Percentiles rank a stretch among this genome's conserved stretches.
These are phyloP conservation scores for Mesoligia furuncula DNA, from an alignment of 2,888 invertebrate species.

Conservation along the genomic window DNA sequence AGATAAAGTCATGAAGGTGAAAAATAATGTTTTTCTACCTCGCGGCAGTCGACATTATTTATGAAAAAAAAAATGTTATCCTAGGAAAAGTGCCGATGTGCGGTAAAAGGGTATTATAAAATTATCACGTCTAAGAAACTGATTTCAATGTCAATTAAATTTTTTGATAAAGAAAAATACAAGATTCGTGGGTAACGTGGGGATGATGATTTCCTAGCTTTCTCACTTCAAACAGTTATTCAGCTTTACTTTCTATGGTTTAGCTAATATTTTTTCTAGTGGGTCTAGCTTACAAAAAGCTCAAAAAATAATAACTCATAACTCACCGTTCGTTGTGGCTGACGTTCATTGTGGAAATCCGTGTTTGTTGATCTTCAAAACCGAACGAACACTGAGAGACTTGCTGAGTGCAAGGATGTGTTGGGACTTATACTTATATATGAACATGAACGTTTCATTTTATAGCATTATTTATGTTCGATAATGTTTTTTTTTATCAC, in stretches of 20 bases:
- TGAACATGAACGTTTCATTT: slow-evolving; percentile 53
- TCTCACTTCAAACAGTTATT: not conserved
- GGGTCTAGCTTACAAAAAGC: not conserved
- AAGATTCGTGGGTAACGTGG: not conserved
- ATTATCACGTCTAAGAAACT: not conserved
- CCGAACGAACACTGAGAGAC: slow-evolving; percentile 39
- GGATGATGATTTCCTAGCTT: not conserved
- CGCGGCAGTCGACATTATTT: not conserved
- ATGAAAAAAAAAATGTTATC: not conserved
- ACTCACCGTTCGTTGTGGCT: slow-evolving; percentile 54
- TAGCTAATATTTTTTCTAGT: not conserved
- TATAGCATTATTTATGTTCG: slow-evolving; percentile 64
- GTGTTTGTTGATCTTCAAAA: slow-evolving; percentile 22
- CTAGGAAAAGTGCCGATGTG: not conserved
- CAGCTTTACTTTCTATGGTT: not conserved
- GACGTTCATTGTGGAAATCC: slow-evolving; percentile 57
- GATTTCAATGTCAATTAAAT: not conserved
- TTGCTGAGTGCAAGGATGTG: slow-evolving; percentile 44
- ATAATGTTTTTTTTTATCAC: slow-evolving; percentile 66
- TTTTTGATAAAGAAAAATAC: not conserved
- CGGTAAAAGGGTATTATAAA: not conserved
- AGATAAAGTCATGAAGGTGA: not conserved
- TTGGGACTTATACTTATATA: slow-evolving; percentile 56
- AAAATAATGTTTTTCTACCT: not conserved
- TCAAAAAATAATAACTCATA: not conserved